A percentile compares a stretch with the other conserved stretches of the same genome.
Conservation (phyloP, 2,113 vertebrate species). For the Phylloscopus whistleri region DNA sequence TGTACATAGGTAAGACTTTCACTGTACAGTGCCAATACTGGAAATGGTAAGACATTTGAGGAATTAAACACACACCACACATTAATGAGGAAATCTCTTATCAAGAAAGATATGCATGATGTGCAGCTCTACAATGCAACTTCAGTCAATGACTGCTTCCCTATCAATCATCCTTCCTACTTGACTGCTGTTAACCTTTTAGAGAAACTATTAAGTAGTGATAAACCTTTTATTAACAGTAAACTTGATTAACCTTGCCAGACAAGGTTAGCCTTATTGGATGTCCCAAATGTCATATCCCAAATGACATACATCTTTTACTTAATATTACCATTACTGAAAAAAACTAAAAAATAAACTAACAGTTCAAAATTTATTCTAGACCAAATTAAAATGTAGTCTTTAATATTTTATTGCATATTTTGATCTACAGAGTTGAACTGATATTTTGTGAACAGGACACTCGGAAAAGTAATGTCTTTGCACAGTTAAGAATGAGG, state of each 20-base stretch:
- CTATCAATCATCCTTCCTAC: background rate
- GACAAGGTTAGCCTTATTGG: background rate
- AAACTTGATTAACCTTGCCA: background rate
- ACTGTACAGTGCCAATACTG: background rate
- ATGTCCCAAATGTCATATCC: background rate
- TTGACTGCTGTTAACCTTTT: background rate
- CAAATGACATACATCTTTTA: background rate
- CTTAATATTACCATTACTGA: background rate
- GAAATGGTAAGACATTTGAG: background rate
- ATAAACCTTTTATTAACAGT: background rate
- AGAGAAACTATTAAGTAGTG: background rate
- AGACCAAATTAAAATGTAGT: background rate
- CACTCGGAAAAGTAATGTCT: background rate
- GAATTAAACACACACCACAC: background rate
- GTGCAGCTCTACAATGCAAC: background rate
- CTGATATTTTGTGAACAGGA: background rate
- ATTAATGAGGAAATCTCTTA: background rate
- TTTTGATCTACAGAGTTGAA: background rate
- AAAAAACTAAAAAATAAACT: background rate
- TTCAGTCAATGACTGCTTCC: background rate
- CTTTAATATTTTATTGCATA: background rate
- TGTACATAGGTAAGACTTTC: too few relatives aligned
- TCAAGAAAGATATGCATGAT: background rate
- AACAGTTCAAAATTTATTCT: background rate
- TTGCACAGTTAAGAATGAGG: background rate